Conservation (phyloP, 2,113 vertebrate genomes). For the Daubentonia madagascariensis region DNA sequence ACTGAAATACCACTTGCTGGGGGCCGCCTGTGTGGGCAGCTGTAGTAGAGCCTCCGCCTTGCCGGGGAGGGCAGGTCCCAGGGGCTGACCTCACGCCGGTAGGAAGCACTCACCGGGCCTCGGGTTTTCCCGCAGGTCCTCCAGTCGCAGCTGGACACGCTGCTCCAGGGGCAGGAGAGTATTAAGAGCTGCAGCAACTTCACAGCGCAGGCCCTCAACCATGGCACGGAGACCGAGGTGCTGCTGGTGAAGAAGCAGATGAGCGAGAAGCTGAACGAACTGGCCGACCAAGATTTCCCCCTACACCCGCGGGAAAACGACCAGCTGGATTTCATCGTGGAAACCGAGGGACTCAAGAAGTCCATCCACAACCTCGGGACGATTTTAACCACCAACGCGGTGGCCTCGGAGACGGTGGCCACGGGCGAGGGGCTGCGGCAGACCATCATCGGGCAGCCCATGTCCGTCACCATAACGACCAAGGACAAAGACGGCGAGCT, state of each 20-base stretch:
- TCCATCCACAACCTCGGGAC: conserved; percentile 97
- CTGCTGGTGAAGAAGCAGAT: conserved; percentile 98
- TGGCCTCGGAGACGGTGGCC: conserved; percentile 94
- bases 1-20: not conserved
- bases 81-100: rapidly evolving
- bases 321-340: conserved; percentile 94
- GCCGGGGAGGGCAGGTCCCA: not conserved
- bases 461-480: conserved; percentile 93
- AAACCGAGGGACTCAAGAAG: conserved; percentile 96
- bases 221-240: conserved; percentile 95
- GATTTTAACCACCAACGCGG: conserved; percentile 94
- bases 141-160: conserved; percentile 92
- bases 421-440: conserved; percentile 94
- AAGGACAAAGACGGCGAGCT: conserved; percentile 97
- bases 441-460: conserved; percentile 92
- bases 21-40: not conserved
- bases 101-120: conserved; percentile 8
- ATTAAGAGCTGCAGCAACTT: conserved; percentile 96
- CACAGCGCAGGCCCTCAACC: conserved; percentile 93
- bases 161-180: conserved; percentile 94
- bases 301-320: conserved; percentile 94
- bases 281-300: conserved; percentile 90
- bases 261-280: conserved; percentile 92
- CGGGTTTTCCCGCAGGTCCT: conserved; percentile 87
- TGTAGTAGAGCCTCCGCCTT: not conserved